Evolutionary conservation across 2,888 invertebrate species (phyloP).

Genomic region (Allygus modestus): DNA sequence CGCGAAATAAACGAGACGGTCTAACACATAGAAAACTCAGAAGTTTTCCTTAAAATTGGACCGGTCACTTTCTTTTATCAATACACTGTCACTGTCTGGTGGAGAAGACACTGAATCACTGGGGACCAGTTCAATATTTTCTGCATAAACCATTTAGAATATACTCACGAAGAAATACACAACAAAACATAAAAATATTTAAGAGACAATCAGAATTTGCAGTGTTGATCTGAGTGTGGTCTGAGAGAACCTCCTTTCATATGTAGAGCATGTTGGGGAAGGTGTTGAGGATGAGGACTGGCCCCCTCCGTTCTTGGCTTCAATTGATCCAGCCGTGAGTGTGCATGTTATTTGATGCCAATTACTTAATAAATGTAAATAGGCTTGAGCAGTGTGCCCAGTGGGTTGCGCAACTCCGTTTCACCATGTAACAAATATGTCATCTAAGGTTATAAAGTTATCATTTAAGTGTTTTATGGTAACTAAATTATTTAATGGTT

Average conservation of each 20-base stretch:
- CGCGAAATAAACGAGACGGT: background rate
- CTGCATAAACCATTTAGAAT: too few relatives aligned
- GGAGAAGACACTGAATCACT: background rate
- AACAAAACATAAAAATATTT: too few relatives aligned
- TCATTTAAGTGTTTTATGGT: too few relatives aligned
- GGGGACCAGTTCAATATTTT: background rate
- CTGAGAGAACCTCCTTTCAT: background rate
- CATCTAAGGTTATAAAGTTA: background rate
- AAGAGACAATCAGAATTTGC: too few relatives aligned
- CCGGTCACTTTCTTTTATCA: background rate
- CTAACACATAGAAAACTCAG: background rate
- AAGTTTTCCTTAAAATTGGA: background rate
- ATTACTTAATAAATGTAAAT: slow-evolving; percentile 1
- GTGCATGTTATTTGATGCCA: background rate
- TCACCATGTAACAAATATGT: background rate
- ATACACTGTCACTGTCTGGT: background rate
- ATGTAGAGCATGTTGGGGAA: background rate
- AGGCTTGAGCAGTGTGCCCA: background rate
- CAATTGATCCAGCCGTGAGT: background rate
- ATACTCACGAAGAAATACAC: too few relatives aligned
- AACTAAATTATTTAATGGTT: too few relatives aligned
- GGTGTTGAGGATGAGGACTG: too few relatives aligned
- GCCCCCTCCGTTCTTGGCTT: background rate
- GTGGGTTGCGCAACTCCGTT: background rate
- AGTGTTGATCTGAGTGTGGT: background rate